These are phyloP conservation scores for Resseliella maxima DNA, from an alignment of 2,888 invertebrate genomes.

Conservation along the genomic window DNA sequence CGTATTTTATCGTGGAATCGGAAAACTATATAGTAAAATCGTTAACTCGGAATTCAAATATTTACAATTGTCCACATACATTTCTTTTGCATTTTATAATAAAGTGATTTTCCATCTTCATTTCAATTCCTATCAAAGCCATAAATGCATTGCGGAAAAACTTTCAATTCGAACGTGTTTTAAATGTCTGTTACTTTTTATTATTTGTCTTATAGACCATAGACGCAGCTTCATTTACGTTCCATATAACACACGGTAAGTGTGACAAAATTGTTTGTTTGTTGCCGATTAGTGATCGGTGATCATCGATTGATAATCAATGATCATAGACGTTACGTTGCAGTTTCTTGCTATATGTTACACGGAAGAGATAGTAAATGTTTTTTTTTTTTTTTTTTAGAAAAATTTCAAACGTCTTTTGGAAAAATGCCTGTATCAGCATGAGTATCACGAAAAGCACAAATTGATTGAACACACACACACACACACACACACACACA, in stretches of 20 bases:
- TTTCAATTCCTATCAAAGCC: slow-evolving; percentile 14
- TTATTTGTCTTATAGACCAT: background rate
- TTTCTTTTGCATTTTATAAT: background rate
- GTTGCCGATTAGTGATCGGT: too few species aligned
- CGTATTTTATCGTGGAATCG: slow-evolving; percentile 27
- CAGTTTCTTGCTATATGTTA: background rate
- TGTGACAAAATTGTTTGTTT: background rate
- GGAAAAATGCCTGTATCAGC: background rate
- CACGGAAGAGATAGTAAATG: slow-evolving; percentile 32
- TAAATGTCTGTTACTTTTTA: background rate
- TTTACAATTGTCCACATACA: background rate
- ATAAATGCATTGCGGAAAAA: slow-evolving; percentile 49
- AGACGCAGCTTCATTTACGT: background rate
- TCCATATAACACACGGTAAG: background rate
- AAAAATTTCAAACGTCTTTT: background rate
- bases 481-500: background rate
- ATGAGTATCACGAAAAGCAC: background rate
- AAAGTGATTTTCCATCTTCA: background rate
- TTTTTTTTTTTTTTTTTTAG: background rate
- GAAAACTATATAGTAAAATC: slow-evolving; percentile 41
- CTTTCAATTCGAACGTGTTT: slow-evolving; percentile 52
- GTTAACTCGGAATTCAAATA: slow-evolving; percentile 32
- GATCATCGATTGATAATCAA: background rate
- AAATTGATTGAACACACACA: background rate
- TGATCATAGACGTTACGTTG: background rate